These are phyloP conservation scores for Drosophila picticornis DNA, from an alignment of 2,888 invertebrate species.

Conservation along the genomic window DNA sequence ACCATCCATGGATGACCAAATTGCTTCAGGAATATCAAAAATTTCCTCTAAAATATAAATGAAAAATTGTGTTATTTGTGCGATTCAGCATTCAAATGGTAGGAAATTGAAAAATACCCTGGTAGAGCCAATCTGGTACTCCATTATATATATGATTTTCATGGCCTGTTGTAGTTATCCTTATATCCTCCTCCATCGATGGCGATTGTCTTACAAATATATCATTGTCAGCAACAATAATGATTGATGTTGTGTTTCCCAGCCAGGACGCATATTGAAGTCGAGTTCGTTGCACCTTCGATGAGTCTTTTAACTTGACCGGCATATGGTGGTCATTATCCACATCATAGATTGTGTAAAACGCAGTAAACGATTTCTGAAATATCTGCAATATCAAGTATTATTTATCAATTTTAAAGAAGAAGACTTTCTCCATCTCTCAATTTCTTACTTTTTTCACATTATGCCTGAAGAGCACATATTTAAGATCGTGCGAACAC, in stretches of 20 bases:
- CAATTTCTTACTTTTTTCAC: slow-evolving; percentile 91
- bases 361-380: slow-evolving; percentile 93
- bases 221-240: slow-evolving; percentile 95
- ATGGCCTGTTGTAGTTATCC: slow-evolving; percentile 91
- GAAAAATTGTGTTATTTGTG: not conserved
- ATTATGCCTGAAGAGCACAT: slow-evolving; percentile 95
- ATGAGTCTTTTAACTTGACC: slow-evolving; percentile 91
- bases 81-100: not conserved
- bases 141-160: slow-evolving; percentile 96
- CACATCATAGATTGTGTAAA: slow-evolving; percentile 96
- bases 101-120: slow-evolving; percentile 87
- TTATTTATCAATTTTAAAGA: not conserved
- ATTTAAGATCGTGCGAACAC: slow-evolving; percentile 94
- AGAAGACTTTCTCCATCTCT: not conserved
- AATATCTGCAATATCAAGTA: slow-evolving; percentile 88
- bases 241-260: slow-evolving; percentile 90
- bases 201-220: slow-evolving; percentile 93
- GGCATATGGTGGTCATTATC: slow-evolving; percentile 95
- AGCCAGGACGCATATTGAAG: slow-evolving; percentile 95
- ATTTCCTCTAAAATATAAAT: slow-evolving; percentile 91
- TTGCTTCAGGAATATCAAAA: slow-evolving; percentile 91
- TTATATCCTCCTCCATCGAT: slow-evolving; percentile 88
- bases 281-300: slow-evolving; percentile 89
- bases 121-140: slow-evolving; percentile 98
- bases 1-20: slow-evolving; percentile 95